Evolutionary conservation across 2,888 invertebrate species (phyloP).

Genomic region (Phlogophora meticulosa): DNA sequence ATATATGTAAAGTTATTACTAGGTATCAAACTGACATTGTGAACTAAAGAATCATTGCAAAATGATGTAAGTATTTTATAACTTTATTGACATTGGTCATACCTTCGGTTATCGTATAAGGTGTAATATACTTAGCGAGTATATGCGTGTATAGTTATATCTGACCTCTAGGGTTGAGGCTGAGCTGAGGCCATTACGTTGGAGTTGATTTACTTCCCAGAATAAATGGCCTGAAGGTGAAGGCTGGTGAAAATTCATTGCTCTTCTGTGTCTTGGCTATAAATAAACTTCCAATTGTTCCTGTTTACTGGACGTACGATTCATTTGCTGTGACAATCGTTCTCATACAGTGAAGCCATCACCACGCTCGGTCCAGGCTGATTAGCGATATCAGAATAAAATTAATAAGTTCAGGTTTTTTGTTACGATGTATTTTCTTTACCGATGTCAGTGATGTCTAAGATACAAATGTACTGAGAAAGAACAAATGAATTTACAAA

Average conservation of each 20-base stretch:
- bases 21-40: slow-evolving; percentile 26
- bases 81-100: slow-evolving; percentile 48
- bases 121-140: slow-evolving; percentile 54
- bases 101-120: slow-evolving; percentile 40
- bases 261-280: slow-evolving; percentile 23
- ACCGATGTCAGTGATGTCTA: too few species aligned
- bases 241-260: slow-evolving; percentile 36
- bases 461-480: too few species aligned
- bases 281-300: slow-evolving; percentile 23
- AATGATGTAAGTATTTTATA: slow-evolving; percentile 58
- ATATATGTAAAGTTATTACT: too few species aligned
- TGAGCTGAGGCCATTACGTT: slow-evolving; percentile 30
- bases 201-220: slow-evolving; percentile 54
- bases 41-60: slow-evolving; percentile 50
- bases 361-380: too few species aligned
- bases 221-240: slow-evolving; percentile 48
- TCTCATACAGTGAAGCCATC: too few species aligned
- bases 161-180: slow-evolving; percentile 50
- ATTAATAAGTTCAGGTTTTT: too few species aligned
- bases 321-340: too few species aligned
- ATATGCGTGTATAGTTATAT: slow-evolving; percentile 26
- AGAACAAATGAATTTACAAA: too few species aligned
- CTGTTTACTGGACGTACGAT: not conserved
- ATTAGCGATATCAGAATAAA: too few species aligned
- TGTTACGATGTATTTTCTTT: too few species aligned